These are phyloP conservation scores for Plestiodon gilberti DNA, from an alignment of 2,113 vertebrate genomes.

Conservation along the genomic window DNA sequence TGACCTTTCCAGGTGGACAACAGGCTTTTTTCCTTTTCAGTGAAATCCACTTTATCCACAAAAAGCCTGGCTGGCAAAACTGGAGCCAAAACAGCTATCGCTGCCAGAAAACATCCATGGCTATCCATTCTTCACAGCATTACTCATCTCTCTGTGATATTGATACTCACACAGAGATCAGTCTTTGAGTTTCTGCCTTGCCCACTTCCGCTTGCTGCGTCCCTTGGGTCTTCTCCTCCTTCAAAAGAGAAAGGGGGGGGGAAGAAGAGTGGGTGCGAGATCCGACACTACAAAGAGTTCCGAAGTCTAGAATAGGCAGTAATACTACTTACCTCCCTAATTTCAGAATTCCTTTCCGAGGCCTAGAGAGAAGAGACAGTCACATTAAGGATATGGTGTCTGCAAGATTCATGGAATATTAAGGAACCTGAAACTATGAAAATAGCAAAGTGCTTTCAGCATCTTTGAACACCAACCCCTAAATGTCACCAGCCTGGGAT, in stretches of 20 bases:
- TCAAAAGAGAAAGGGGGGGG: constrained; percentile 58
- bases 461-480: background rate
- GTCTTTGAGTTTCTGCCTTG: constrained; percentile 76
- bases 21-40: background rate
- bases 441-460: background rate
- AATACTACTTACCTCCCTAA: constrained; percentile 71
- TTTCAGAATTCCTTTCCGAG: constrained; percentile 60
- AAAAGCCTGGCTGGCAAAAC: background rate
- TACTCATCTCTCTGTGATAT: constrained; percentile 35
- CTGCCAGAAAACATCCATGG: background rate
- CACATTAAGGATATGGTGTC: background rate
- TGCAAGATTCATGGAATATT: background rate
- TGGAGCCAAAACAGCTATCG: background rate
- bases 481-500: background rate
- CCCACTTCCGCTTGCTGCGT: constrained; percentile 78
- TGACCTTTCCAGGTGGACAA: background rate
- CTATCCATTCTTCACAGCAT: background rate
- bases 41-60: background rate
- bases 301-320: fast-evolving
- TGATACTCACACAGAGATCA: constrained; percentile 75
- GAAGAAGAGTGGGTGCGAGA: constrained; percentile 16
- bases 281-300: constrained; percentile 13
- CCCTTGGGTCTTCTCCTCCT: constrained; percentile 79
- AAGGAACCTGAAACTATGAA: background rate
- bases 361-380: constrained; percentile 55